phyloP scores from a whole-genome alignment of 92 coral and sea anemone genomes.

The Siderastrea radians region DNA sequence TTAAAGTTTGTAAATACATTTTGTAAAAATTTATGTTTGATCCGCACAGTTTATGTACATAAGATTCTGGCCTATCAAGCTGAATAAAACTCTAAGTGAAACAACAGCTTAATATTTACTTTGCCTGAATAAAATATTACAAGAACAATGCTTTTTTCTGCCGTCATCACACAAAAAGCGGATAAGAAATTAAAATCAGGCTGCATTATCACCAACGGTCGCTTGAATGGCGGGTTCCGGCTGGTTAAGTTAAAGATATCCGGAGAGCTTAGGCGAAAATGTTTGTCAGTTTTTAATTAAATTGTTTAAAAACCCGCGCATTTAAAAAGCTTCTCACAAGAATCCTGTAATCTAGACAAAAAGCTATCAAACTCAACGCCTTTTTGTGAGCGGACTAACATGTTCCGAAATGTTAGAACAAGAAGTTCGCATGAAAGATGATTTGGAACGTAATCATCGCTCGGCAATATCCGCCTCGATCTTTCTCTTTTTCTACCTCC shows the following conservation, averaged over 20 bases:
- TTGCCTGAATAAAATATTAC: conserved; percentile 16
- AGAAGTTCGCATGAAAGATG: conserved; percentile 6
- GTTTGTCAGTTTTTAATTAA: conserved; percentile 29
- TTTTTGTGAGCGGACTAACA: background rate
- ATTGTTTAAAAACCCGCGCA: conserved; percentile 6
- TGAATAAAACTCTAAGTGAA: conserved; percentile 30
- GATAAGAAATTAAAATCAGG: conserved; percentile 25
- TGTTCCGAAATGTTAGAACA: background rate
- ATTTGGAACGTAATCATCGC: background rate
- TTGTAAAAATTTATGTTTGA: conserved; percentile 53
- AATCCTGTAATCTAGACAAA: background rate
- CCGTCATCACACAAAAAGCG: conserved; percentile 24
- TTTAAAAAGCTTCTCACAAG: background rate
- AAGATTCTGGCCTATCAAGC: background rate
- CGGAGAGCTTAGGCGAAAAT: conserved; percentile 14
- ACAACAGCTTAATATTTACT: conserved; percentile 41
- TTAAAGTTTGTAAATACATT: conserved; percentile 73
- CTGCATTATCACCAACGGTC: background rate
- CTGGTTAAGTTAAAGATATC: conserved; percentile 13
- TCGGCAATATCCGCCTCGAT: background rate
- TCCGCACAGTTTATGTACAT: conserved; percentile 18
- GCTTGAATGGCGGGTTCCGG: conserved; percentile 27
- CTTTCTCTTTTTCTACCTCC: background rate
- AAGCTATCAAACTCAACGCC: background rate
- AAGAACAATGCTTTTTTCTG: conserved; percentile 26